Conservation (phyloP, 2,113 vertebrate species). For the Pionites leucogaster region DNA sequence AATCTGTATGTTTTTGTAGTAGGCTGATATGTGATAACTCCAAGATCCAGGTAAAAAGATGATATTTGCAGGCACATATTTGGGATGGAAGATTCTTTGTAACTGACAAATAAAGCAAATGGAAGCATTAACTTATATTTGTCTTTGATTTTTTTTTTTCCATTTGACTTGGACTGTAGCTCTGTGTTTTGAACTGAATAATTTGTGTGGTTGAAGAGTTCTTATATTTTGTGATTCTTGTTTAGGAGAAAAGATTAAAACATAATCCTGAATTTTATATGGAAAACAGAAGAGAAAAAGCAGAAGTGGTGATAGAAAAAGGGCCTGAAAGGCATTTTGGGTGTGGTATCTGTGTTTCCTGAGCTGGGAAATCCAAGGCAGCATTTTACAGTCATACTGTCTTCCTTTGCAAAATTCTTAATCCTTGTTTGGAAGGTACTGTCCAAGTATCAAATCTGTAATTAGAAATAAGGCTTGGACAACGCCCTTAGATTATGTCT, state of each 20-base stretch:
- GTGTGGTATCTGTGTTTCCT: constrained; percentile 17
- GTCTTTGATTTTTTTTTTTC: not conserved
- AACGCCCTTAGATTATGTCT: not conserved
- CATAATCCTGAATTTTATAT: not conserved
- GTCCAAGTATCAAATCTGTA: not conserved
- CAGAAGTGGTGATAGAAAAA: constrained; percentile 6
- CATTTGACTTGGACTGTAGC: not conserved
- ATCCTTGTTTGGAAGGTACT: not conserved
- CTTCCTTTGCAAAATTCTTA: constrained; percentile 16
- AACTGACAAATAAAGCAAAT: not conserved
- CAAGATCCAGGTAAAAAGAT: not conserved
- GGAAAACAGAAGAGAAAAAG: constrained; percentile 43
- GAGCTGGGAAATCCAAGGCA: constrained; percentile 11
- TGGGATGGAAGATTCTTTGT: not conserved
- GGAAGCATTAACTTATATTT: not conserved
- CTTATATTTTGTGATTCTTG: not conserved
- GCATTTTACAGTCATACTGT: not conserved
- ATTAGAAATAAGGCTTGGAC: not conserved
- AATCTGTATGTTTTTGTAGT: not conserved
- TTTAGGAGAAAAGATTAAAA: not conserved
- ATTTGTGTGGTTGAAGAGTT: not conserved
- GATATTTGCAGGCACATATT: not conserved
- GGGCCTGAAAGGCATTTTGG: not conserved
- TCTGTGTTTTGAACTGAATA: not conserved
- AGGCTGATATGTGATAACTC: not conserved